phyloP scores from a whole-genome alignment of 2,888 invertebrate species.

The Dolichomitus sp. region DNA sequence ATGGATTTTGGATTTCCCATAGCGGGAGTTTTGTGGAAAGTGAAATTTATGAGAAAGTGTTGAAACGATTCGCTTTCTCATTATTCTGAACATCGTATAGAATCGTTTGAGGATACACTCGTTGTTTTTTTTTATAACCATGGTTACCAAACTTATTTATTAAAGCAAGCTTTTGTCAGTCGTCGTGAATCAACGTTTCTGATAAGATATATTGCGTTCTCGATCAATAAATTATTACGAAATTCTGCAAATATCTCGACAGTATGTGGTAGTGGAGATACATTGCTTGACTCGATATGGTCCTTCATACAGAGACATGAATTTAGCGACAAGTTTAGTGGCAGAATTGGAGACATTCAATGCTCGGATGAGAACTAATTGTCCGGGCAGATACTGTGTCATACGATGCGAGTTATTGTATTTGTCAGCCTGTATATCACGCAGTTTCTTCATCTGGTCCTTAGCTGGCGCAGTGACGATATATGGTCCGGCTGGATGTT shows the following conservation, averaged over 20 bases:
- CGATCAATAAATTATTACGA: not conserved
- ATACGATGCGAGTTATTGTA: slow-evolving; percentile 8
- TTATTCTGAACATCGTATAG: too few species aligned
- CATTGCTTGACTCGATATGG: slow-evolving; percentile 12
- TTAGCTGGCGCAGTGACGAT: not conserved
- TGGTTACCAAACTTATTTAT: not conserved
- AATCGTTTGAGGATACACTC: not conserved
- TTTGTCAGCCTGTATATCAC: not conserved
- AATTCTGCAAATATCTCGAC: not conserved
- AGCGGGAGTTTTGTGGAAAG: too few species aligned
- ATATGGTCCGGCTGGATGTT: not conserved
- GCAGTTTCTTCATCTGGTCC: not conserved
- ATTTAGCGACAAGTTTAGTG: slow-evolving; percentile 14
- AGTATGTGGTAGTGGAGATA: too few species aligned
- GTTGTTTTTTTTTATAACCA: not conserved
- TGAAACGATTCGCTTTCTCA: too few species aligned
- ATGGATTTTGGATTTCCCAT: too few species aligned
- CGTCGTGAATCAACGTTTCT: not conserved
- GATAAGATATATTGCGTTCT: not conserved
- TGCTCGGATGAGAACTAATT: slow-evolving; percentile 1
- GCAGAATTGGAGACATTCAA: slow-evolving; percentile 31
- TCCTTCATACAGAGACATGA: slow-evolving; percentile 27
- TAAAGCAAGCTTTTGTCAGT: not conserved
- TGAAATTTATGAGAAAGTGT: too few species aligned
- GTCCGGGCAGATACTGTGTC: not conserved